These are phyloP conservation scores for Pangasius mekongensis DNA, from an alignment of 2,797 vertebrate genomes.

Conservation along the genomic window DNA sequence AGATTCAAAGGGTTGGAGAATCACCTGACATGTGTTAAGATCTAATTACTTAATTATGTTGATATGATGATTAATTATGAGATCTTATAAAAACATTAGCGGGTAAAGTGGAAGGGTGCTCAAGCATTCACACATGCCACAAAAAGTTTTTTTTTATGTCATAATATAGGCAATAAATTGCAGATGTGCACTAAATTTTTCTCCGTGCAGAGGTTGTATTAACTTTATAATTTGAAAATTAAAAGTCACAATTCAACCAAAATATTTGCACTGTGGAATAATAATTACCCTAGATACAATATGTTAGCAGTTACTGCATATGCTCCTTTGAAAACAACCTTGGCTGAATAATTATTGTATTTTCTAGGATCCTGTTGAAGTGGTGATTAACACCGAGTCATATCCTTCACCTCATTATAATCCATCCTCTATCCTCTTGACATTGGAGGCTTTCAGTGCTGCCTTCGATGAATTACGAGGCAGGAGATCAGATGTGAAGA, in stretches of 20 bases:
- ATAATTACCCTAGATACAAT: neutral
- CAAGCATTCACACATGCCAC: neutral
- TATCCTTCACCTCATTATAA: slow-evolving; percentile 46
- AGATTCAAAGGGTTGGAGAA: neutral
- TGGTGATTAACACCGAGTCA: slow-evolving; percentile 45
- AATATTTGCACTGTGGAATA: neutral
- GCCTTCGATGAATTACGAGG: slow-evolving; percentile 22
- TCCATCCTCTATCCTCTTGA: slow-evolving; percentile 45
- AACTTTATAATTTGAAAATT: neutral
- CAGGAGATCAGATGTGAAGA: slow-evolving; percentile 19
- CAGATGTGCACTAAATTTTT: neutral
- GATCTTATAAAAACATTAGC: neutral
- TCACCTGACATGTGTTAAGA: too few species aligned
- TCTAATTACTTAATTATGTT: neutral
- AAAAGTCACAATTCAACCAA: neutral
- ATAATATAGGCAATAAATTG: neutral
- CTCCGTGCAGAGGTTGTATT: neutral
- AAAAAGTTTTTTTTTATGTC: neutral
- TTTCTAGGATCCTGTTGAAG: slow-evolving; percentile 60
- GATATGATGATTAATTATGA: neutral
- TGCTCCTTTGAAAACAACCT: neutral
- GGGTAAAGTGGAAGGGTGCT: neutral
- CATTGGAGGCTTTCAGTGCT: slow-evolving; percentile 49
- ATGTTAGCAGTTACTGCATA: neutral
- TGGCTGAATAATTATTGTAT: neutral